Evolutionary conservation across 2,113 vertebrate species (phyloP), one percentile per base, ranked within the genome.

Genomic region (Hydrolagus affinis): DNA sequence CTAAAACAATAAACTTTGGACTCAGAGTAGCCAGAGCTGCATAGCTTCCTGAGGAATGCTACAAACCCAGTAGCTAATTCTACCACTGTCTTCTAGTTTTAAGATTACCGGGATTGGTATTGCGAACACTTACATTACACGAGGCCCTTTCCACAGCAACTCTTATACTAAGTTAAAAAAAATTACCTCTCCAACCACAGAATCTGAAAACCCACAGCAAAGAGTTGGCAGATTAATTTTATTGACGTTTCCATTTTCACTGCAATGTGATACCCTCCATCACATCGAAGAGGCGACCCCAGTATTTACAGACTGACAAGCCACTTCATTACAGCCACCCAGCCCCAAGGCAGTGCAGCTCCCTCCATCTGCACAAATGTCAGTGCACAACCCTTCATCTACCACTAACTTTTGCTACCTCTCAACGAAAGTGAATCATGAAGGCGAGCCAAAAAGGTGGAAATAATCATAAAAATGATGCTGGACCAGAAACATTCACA

Each of bases 191-290:
- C 89, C 91, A 91, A 93, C 91, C 88, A 85, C 89, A 91, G 90
- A 91, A 90, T 89, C 89, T 90, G 88, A 92, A 92, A 93, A 93
- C 91, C 94, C 92, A 93, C 93, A 93, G 95, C 95, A 96, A 95
- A 96, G 95, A 96, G 95, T 94, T 94, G 93, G 95, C 94, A 97
- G 97, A 98, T 98, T 97, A 96, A 97, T 98, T 97, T 97, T 98
- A 98, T 98, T 98, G 97, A 97, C 95, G 95, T 98, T 98, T 97
- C 96, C 97, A 97, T 98, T 98, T 97, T 98, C 95, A 95, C 95
- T 96, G 96, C 96, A 97, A 97, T 91, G 93, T 88, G 96, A 98
- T 97, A 96, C 94, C 94, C 94, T 94, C 93, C 94, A 96, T 94
- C 94, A 94, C 94, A 93, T 92, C 91, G 94, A 93, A 92, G 89